phyloP scores from a whole-genome alignment of 2,113 vertebrate genomes.

The Lonchura striata region DNA sequence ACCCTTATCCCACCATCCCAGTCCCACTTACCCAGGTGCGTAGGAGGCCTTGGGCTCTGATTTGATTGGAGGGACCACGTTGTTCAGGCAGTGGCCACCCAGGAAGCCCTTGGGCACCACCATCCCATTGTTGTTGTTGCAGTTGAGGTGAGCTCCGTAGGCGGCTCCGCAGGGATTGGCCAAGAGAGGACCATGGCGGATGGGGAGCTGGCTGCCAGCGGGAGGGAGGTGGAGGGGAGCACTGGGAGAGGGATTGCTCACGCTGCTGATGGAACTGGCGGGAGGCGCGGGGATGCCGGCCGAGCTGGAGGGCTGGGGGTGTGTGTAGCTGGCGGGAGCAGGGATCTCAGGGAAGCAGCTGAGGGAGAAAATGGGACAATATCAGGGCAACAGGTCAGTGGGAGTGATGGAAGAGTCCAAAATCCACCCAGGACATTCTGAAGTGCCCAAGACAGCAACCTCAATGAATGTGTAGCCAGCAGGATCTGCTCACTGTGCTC shows the following conservation, averaged over 20 bases:
- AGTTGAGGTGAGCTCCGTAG: conserved; percentile 75
- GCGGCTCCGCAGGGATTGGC: conserved; percentile 63
- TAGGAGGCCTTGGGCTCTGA: conserved; percentile 91
- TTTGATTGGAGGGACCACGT: conserved; percentile 83
- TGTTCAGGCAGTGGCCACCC: conserved; percentile 74
- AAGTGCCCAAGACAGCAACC: not conserved
- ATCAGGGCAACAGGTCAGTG: not conserved
- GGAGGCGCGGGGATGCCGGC: not conserved
- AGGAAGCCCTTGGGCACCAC: conserved; percentile 85
- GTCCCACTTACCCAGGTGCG: conserved; percentile 85
- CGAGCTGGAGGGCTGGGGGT: conserved; percentile 73
- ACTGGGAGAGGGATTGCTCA: conserved; percentile 55
- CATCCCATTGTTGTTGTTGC: conserved; percentile 82
- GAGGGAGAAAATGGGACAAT: conserved; percentile 46
- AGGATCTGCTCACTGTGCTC: not conserved
- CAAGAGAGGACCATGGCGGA: conserved; percentile 69
- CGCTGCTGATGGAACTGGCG: conserved; percentile 10
- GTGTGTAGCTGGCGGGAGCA: conserved; percentile 74
- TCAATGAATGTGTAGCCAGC: not conserved
- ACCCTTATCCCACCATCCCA: not conserved
- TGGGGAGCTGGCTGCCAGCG: conserved; percentile 54
- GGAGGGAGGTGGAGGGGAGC: conserved; percentile 71
- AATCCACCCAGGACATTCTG: not conserved
- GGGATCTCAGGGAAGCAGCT: conserved; percentile 98
- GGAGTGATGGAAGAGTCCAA: not conserved